A percentile compares a stretch with the other conserved stretches of the same genome.
These are phyloP conservation scores for Chelmon rostratus DNA, from an alignment of 2,797 vertebrate species.

Conservation along the genomic window DNA sequence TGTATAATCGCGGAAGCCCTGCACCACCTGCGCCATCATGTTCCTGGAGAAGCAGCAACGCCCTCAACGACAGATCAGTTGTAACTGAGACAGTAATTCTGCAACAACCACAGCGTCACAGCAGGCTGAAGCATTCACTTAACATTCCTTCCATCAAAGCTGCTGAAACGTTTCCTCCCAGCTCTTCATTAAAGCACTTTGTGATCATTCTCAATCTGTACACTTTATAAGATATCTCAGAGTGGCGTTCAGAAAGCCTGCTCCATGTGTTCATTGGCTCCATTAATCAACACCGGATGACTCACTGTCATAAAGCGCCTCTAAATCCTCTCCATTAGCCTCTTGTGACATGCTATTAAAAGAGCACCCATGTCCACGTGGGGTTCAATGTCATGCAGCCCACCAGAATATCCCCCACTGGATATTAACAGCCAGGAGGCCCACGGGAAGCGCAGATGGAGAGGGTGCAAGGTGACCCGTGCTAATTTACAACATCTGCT, in stretches of 20 bases:
- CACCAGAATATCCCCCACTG: neutral
- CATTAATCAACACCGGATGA: slow-evolving; percentile 36
- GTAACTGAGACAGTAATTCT: neutral
- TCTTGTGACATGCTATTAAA: slow-evolving; percentile 41
- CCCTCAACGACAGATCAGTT: neutral
- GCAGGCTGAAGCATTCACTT: neutral
- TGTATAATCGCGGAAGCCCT: neutral
- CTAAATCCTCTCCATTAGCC: slow-evolving; percentile 47
- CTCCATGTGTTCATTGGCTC: slow-evolving; percentile 15
- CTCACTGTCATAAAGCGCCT: slow-evolving; percentile 15
- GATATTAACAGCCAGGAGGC: slow-evolving; percentile 24
- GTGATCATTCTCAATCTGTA: neutral
- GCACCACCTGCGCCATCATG: neutral
- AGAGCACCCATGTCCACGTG: slow-evolving; percentile 23
- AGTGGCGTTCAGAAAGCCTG: neutral
- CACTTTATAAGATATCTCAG: neutral
- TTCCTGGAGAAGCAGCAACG: neutral
- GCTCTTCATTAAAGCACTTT: neutral
- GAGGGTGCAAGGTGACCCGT: slow-evolving; percentile 23
- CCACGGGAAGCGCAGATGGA: slow-evolving; percentile 20
- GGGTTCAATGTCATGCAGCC: slow-evolving; percentile 43
- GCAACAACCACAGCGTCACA: neutral
- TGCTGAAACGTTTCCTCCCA: no score
- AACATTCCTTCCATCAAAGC: neutral
- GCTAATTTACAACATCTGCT: slow-evolving; percentile 35